Percentiles rank a stretch among this genome's conserved stretches.
These are phyloP conservation scores for Crotalus helleri DNA, from an alignment of 2,113 vertebrate species.

Conservation along the genomic window DNA sequence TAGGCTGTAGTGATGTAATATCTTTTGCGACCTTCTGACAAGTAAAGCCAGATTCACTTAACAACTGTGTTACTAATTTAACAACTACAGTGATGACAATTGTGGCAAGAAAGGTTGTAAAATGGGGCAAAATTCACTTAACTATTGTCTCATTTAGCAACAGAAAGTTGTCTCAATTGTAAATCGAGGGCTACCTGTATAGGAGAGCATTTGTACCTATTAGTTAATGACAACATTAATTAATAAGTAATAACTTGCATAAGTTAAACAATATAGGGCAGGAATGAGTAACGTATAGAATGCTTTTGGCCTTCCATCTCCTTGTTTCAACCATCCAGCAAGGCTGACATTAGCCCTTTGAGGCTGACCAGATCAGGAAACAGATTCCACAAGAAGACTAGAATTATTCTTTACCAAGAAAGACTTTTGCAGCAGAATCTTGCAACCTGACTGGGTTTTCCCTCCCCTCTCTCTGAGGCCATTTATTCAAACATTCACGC, in stretches of 20 bases:
- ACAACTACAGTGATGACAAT: too few species aligned
- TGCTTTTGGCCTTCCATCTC: neutral
- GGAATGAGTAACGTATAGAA: neutral
- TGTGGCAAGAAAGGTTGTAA: too few species aligned
- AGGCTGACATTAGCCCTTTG: neutral
- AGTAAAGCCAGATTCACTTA: too few species aligned
- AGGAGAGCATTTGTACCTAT: neutral
- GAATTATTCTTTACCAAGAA: neutral
- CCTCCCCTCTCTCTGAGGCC: neutral
- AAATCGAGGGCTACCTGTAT: neutral
- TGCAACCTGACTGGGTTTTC: neutral
- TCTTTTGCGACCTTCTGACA: too few species aligned
- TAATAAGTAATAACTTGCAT: neutral
- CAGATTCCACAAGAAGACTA: neutral
- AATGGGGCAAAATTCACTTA: too few species aligned
- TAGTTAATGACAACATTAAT: neutral
- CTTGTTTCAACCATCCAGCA: neutral
- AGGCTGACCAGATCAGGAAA: neutral
- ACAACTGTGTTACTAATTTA: too few species aligned
- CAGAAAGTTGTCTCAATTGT: too few species aligned
- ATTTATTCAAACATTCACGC: neutral
- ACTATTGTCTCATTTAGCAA: too few species aligned
- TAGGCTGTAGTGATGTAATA: too few species aligned
- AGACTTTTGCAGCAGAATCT: neutral
- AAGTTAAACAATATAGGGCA: neutral